Percentiles rank a stretch among this genome's conserved stretches.
These are phyloP conservation scores for Acridotheres tristis DNA, from an alignment of 2,797 vertebrate species.

Conservation along the genomic window DNA sequence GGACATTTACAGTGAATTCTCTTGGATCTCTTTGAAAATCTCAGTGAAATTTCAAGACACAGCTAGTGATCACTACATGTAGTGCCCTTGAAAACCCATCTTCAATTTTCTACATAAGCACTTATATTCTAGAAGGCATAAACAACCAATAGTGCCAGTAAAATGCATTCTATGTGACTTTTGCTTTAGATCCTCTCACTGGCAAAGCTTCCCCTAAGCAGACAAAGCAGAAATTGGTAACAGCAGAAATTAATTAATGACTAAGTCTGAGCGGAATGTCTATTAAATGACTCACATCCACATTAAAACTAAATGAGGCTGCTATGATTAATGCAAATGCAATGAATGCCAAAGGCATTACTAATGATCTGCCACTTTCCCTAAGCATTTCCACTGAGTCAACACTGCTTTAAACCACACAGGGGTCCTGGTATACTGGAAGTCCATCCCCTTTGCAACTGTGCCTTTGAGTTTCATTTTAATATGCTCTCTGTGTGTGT, in stretches of 20 bases:
- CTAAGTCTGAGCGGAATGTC: neutral
- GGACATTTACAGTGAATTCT: neutral
- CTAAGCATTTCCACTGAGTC: slow-evolving; percentile 20
- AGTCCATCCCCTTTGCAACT: neutral
- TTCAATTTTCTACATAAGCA: neutral
- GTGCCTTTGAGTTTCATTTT: slow-evolving; percentile 39
- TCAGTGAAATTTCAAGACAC: neutral
- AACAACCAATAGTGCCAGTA: neutral
- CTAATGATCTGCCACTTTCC: slow-evolving; percentile 41
- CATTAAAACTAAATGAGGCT: slow-evolving; percentile 66
- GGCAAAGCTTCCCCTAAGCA: slow-evolving; percentile 47
- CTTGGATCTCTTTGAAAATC: no score
- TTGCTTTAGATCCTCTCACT: neutral
- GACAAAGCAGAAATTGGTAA: slow-evolving; percentile 64
- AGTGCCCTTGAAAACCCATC: neutral
- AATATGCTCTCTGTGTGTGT: slow-evolving; percentile 8
- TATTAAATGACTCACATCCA: slow-evolving; percentile 66
- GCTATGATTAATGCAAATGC: slow-evolving; percentile 64
- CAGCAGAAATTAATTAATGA: slow-evolving; percentile 63
- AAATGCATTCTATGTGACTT: slow-evolving; percentile 4
- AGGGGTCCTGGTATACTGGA: neutral
- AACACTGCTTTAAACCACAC: slow-evolving; percentile 3
- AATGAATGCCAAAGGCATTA: slow-evolving; percentile 54
- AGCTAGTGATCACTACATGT: neutral
- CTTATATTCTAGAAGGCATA: neutral